Evolutionary conservation across 2,797 vertebrate genomes (phyloP).

Genomic region (Gobio occitaniae): DNA sequence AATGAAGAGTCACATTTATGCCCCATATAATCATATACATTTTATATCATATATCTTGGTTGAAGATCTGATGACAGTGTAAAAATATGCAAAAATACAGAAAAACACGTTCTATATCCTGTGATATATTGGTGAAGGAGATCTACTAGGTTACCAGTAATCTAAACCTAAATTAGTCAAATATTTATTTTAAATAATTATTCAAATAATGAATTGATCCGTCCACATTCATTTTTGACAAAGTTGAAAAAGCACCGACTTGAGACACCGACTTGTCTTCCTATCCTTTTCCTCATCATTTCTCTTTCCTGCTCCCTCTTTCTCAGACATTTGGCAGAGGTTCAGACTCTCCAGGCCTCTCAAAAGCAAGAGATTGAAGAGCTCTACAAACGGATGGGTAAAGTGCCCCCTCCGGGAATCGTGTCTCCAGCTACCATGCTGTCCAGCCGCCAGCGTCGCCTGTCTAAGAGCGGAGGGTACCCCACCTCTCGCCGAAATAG

Average conservation of each 20-base stretch:
- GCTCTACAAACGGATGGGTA: slow-evolving; percentile 86
- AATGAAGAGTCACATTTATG: too few relatives aligned
- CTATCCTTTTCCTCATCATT: background rate
- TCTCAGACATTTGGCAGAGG: slow-evolving; percentile 87
- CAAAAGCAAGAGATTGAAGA: slow-evolving; percentile 94
- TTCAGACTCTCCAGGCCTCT: slow-evolving; percentile 85
- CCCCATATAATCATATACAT: too few relatives aligned
- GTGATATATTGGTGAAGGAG: background rate
- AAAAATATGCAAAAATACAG: background rate
- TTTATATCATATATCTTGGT: too few relatives aligned
- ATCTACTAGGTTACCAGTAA: background rate
- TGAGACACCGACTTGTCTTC: background rate
- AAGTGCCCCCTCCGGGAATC: slow-evolving; percentile 87
- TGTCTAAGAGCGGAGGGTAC: slow-evolving; percentile 86
- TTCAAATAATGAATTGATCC: background rate
- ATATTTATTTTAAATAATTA: too few relatives aligned
- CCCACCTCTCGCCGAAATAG: slow-evolving; percentile 82
- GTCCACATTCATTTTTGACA: background rate
- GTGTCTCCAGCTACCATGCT: slow-evolving; percentile 89
- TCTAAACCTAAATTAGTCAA: too few relatives aligned
- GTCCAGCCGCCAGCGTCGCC: slow-evolving; percentile 87
- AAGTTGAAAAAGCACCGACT: background rate
- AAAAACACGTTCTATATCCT: background rate
- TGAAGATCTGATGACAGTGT: background rate
- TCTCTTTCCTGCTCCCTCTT: slow-evolving; percentile 6